Evolutionary conservation across 2,888 invertebrate genomes (phyloP).

Genomic region (Spialia ferax): DNA sequence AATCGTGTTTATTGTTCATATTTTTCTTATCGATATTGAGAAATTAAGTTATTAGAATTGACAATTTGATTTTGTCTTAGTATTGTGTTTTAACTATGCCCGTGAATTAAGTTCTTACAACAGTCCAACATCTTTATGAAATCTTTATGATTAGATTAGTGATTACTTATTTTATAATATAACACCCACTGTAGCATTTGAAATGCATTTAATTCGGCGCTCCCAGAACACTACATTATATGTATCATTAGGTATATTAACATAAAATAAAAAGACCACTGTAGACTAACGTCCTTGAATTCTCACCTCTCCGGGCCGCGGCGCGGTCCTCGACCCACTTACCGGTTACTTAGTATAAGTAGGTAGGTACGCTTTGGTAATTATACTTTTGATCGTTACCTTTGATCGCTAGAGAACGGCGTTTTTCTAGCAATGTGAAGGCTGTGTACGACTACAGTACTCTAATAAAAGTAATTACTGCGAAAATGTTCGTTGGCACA

Average conservation of each 20-base stretch:
- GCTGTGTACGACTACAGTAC: constrained; percentile 17
- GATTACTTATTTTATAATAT: too few relatives aligned
- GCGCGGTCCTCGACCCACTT: constrained; percentile 65
- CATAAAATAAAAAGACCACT: constrained; percentile 1
- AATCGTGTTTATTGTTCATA: too few relatives aligned
- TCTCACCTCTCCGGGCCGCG: constrained; percentile 59
- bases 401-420: constrained; percentile 39
- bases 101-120: too few relatives aligned
- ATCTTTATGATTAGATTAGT: too few relatives aligned
- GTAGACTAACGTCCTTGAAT: constrained; percentile 60
- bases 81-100: too few relatives aligned
- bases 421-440: constrained; percentile 27
- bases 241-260: too few relatives aligned
- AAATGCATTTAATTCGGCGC: too few relatives aligned
- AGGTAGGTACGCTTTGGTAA: constrained; percentile 37
- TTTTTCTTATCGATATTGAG: neutral
- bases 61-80: too few relatives aligned
- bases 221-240: too few relatives aligned
- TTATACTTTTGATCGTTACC: constrained; percentile 39
- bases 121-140: too few relatives aligned
- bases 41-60: too few relatives aligned
- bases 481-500: neutral
- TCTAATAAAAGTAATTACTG: neutral
- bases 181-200: too few relatives aligned
- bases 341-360: constrained; percentile 49